Evolutionary conservation across 2,888 invertebrate species (phyloP), one percentile per base, ranked within the genome.

Genomic region (Ophioninae sp.): DNA sequence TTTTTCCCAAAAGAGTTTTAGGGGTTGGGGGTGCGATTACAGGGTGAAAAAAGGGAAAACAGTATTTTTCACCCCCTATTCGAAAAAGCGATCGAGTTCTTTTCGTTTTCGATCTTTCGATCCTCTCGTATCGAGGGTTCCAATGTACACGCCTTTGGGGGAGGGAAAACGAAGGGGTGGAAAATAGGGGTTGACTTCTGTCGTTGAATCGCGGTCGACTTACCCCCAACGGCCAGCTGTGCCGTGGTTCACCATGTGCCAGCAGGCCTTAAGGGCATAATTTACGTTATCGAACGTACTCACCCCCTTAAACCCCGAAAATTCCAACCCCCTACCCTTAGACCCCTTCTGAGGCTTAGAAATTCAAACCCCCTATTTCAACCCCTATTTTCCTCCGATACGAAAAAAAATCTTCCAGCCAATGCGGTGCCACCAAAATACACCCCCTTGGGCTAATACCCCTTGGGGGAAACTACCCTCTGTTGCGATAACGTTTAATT

Each of bases 401-500:
- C 6, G 56, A 63, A 51, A 56, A 78, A 78, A 78, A 78, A 71
- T 77, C 30, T 44, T 23, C 68, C 30, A n/a, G 59, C 68, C 44
- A 20, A 10, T 10, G 51, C 51, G 63, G 37, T 59, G 67, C n/a
- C n/a, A 13, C 9, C 13, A 41, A 61, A 59, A 5, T n/a, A 7
- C 13, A 51, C 69, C 39, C 63, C 39, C 72, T n/a, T n/a, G n/a
- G n/a, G n/a, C 72, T 73, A 39, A 22, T 39, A 63, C 41, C 80
- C 75, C 44, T n/a, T 56, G n/a, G 67, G 23, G 41, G 23, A 22
- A 58, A 65, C 39, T 9, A 76, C 65, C 41, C 76, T 68, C 7
- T 61, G 72, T 80, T 68, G 65, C 86, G 83, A 88, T 90, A 87
- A 89, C 88, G 89, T 83, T 88, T 87, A 89, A 89, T 89, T 89